Evolutionary conservation across 1,140 invertebrate species (phyloP).

Genomic region (Druon quercuslanigerum): DNA sequence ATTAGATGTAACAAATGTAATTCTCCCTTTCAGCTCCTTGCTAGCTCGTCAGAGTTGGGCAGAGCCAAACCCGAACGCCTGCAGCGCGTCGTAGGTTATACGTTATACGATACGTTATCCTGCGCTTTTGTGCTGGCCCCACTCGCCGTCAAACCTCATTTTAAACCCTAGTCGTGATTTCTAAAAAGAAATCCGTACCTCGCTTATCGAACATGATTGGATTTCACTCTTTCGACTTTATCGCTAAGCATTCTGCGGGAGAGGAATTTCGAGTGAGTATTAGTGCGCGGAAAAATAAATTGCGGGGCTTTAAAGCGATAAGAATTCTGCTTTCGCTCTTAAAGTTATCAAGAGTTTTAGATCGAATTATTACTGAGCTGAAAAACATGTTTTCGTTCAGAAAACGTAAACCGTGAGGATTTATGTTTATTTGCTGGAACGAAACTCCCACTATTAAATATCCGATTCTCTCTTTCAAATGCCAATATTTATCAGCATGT

Average conservation of each 20-base stretch:
- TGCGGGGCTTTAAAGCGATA: too few relatives aligned
- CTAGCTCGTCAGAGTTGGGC: not conserved
- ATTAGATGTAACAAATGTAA: constrained; percentile 1
- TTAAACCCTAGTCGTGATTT: not conserved
- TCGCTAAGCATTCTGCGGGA: not conserved
- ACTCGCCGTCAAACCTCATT: not conserved
- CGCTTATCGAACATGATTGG: not conserved
- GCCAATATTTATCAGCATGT: too few relatives aligned
- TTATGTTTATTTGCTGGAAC: too few relatives aligned
- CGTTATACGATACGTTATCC: constrained; percentile 5
- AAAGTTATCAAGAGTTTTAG: too few relatives aligned
- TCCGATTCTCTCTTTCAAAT: too few relatives aligned
- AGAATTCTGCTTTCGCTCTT: too few relatives aligned
- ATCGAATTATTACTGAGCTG: too few relatives aligned
- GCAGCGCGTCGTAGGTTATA: not conserved
- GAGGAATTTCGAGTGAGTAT: not conserved
- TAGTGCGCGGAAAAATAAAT: too few relatives aligned
- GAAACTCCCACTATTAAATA: too few relatives aligned
- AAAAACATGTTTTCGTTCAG: too few relatives aligned
- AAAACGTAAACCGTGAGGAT: too few relatives aligned
- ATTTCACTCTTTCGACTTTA: not conserved
- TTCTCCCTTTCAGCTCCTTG: not conserved
- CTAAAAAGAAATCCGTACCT: not conserved
- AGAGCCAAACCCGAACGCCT: not conserved
- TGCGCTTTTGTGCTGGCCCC: not conserved